A percentile compares a stretch with the other conserved stretches of the same genome.
These are phyloP conservation scores for Cephus sareptanus DNA, from an alignment of 2,888 invertebrate species.

Conservation along the genomic window DNA sequence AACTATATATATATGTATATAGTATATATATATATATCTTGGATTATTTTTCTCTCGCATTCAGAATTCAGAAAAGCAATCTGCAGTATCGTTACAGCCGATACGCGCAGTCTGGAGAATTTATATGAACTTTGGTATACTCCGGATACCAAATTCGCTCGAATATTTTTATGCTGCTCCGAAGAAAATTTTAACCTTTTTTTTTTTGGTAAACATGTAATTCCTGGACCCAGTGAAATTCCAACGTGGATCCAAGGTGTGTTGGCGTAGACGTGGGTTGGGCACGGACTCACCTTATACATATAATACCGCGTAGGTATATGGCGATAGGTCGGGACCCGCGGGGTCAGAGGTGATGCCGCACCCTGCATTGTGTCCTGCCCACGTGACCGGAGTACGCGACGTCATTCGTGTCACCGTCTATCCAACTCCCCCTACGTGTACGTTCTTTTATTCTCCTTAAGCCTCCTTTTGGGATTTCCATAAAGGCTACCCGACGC, in stretches of 20 bases:
- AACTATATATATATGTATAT: too few species aligned
- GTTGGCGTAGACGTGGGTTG: slow-evolving; percentile 56
- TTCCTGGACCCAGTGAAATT: slow-evolving; percentile 50
- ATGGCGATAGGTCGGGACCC: slow-evolving; percentile 55
- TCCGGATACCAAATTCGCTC: neutral
- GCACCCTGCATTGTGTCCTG: slow-evolving; percentile 64
- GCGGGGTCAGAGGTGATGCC: slow-evolving; percentile 63
- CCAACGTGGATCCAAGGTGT: slow-evolving; percentile 42
- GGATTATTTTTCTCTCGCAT: neutral
- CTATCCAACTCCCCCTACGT: neutral
- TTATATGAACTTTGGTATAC: neutral
- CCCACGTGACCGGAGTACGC: slow-evolving; percentile 59
- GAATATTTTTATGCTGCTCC: neutral
- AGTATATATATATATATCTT: neutral
- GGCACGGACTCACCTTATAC: slow-evolving; percentile 31
- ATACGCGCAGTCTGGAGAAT: neutral
- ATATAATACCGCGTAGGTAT: slow-evolving; percentile 10
- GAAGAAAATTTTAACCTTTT: neutral
- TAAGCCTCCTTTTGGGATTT: neutral
- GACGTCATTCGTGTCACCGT: slow-evolving; percentile 57
- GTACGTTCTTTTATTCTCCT: neutral
- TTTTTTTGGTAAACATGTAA: slow-evolving; percentile 27
- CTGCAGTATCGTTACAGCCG: neutral
- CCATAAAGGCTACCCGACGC: neutral
- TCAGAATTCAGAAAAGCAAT: neutral